phyloP scores from a whole-genome alignment of 1,140 invertebrate genomes.

The Drosophila pseudoananassae region DNA sequence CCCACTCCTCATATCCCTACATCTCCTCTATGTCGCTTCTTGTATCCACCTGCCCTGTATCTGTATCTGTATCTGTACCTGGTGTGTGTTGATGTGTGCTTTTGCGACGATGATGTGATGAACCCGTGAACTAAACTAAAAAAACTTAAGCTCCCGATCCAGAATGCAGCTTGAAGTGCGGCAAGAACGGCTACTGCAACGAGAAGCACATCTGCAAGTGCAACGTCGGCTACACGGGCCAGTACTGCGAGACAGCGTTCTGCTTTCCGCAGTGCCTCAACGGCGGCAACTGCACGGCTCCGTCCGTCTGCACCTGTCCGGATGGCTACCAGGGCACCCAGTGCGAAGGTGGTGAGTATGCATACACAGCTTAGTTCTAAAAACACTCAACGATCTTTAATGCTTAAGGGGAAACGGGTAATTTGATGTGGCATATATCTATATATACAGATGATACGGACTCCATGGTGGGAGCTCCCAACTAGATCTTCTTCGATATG shows the following conservation, averaged over 20 bases:
- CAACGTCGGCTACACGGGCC: conserved; percentile 94
- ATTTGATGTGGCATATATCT: no score
- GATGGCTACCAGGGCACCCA: conserved; percentile 95
- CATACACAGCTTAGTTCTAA: not conserved
- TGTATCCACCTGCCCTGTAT: not conserved
- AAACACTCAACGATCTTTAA: conserved; percentile 16
- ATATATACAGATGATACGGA: no score
- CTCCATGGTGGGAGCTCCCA: not conserved
- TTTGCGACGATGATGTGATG: conserved; percentile 9
- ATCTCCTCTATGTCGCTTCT: no score
- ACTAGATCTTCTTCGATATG: conserved; percentile 95
- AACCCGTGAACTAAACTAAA: conserved; percentile 69
- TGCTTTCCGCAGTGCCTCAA: conserved; percentile 97
- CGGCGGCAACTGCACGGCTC: conserved; percentile 94
- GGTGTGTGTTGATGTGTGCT: no score
- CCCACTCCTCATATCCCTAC: no score
- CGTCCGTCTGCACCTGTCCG: conserved; percentile 93
- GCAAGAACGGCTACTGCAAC: conserved; percentile 92
- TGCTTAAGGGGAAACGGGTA: conserved; percentile 11
- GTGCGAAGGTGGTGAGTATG: conserved; percentile 94
- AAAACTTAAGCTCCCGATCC: conserved; percentile 90
- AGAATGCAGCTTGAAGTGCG: conserved; percentile 94
- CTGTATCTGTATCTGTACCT: no score
- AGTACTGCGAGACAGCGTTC: conserved; percentile 93
- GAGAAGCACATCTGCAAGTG: conserved; percentile 93